These are phyloP conservation scores for Platygyra sinensis DNA, from an alignment of 64 coral and sea anemone species.

Conservation along the genomic window DNA sequence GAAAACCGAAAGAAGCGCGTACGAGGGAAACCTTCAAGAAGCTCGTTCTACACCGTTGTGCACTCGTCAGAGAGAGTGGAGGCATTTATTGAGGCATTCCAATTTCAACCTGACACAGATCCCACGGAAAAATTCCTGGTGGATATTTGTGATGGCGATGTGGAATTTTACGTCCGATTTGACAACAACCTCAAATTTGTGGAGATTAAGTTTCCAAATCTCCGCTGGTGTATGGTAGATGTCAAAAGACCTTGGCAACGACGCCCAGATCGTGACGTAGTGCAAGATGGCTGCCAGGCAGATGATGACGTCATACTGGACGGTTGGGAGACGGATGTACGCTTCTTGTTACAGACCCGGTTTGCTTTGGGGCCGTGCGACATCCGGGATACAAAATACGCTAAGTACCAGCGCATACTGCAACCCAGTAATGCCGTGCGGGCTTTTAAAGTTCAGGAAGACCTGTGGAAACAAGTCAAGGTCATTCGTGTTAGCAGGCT, in stretches of 20 bases:
- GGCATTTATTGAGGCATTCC: constrained; percentile 10
- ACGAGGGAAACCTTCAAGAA: constrained; percentile 75
- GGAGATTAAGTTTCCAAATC: constrained; percentile 73
- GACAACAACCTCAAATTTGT: constrained; percentile 48
- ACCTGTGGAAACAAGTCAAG: constrained; percentile 79
- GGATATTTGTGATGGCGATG: background rate
- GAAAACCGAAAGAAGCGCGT: constrained; percentile 54
- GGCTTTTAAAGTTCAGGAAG: constrained; percentile 55
- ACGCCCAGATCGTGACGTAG: background rate
- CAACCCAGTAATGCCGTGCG: background rate
- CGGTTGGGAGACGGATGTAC: constrained; percentile 72
- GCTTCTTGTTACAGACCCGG: constrained; percentile 81
- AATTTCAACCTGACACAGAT: constrained; percentile 1
- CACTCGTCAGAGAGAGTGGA: constrained; percentile 57
- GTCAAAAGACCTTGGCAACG: constrained; percentile 73
- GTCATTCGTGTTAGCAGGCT: constrained; percentile 63
- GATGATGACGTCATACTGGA: constrained; percentile 35
- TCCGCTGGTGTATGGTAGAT: constrained; percentile 84
- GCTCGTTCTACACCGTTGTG: constrained; percentile 77
- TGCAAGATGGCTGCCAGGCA: background rate
- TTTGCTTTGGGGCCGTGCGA: constrained; percentile 46
- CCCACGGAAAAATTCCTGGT: constrained; percentile 1
- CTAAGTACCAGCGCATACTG: constrained; percentile 46
- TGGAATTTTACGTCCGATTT: constrained; percentile 74
- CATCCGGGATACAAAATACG: constrained; percentile 68